These are phyloP conservation scores for Labrus mixtus DNA, from an alignment of 2,113 vertebrate genomes.

Conservation along the genomic window DNA sequence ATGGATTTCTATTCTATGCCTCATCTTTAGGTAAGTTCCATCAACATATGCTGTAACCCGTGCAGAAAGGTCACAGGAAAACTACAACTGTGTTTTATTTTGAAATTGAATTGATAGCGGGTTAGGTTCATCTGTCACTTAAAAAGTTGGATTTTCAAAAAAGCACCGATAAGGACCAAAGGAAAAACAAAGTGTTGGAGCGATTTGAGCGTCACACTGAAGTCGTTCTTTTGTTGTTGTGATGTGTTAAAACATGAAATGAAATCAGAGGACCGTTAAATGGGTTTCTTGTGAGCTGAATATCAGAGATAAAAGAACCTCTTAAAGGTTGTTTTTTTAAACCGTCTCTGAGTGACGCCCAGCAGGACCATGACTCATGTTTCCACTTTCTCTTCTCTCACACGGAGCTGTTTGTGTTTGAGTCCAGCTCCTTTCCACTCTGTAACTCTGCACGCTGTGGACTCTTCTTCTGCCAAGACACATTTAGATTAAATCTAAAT, in stretches of 20 bases:
- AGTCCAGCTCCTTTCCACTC: not conserved
- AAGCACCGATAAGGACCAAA: too few relatives aligned
- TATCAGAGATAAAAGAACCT: not conserved
- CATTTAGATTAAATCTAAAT: too few relatives aligned
- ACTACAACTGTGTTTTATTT: too few relatives aligned
- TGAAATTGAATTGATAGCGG: too few relatives aligned
- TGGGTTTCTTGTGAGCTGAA: not conserved
- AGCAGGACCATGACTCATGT: constrained; percentile 38
- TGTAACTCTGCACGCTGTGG: not conserved
- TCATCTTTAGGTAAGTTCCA: not conserved
- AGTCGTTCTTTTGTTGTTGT: not conserved
- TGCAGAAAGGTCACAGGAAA: not conserved
- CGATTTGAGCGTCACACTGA: not conserved
- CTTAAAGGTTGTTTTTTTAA: constrained; percentile 15
- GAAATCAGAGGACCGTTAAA: not conserved
- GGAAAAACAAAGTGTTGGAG: not conserved
- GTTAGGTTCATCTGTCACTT: too few relatives aligned
- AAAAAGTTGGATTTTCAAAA: too few relatives aligned
- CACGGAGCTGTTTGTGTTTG: constrained; percentile 23
- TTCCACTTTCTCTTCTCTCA: not conserved
- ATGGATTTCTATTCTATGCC: not conserved
- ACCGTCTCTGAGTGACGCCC: constrained; percentile 16
- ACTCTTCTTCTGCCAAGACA: not conserved
- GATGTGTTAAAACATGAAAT: not conserved
- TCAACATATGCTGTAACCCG: not conserved